These are phyloP conservation scores for Troglohyphantes excavatus DNA, from an alignment of 2,888 invertebrate genomes.

Conservation along the genomic window DNA sequence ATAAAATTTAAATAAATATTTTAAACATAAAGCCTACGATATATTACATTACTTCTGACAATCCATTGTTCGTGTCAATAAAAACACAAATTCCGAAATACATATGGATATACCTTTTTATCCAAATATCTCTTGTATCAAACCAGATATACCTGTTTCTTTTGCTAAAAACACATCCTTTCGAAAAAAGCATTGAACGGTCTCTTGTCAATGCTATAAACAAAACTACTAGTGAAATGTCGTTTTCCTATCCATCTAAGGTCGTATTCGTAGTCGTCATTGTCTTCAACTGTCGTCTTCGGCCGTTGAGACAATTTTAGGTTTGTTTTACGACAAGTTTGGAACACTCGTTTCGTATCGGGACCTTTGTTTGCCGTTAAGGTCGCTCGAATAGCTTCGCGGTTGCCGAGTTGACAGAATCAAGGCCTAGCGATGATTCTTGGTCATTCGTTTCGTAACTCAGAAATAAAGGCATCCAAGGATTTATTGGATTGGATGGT, in stretches of 20 bases:
- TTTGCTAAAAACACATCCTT: no score
- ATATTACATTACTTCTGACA: no score
- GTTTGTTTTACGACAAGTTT: neutral
- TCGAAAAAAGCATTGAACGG: neutral
- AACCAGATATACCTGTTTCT: no score
- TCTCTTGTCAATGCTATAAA: neutral
- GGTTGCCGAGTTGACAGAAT: neutral
- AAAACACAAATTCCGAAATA: no score
- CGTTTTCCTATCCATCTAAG: neutral
- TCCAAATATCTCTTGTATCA: no score
- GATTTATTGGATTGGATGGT: no score
- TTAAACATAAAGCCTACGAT: no score
- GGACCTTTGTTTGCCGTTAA: neutral
- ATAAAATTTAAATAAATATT: no score
- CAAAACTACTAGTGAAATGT: neutral
- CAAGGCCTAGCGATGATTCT: neutral
- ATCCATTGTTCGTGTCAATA: no score
- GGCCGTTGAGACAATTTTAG: neutral
- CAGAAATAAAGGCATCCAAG: neutral
- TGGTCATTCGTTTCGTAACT: neutral
- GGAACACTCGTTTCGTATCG: neutral
- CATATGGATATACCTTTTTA: no score
- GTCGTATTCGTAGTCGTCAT: neutral
- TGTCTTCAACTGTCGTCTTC: neutral
- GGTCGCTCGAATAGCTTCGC: neutral